phyloP scores from a whole-genome alignment of 2,888 invertebrate species.

The Stenchaetothrips biformis region DNA sequence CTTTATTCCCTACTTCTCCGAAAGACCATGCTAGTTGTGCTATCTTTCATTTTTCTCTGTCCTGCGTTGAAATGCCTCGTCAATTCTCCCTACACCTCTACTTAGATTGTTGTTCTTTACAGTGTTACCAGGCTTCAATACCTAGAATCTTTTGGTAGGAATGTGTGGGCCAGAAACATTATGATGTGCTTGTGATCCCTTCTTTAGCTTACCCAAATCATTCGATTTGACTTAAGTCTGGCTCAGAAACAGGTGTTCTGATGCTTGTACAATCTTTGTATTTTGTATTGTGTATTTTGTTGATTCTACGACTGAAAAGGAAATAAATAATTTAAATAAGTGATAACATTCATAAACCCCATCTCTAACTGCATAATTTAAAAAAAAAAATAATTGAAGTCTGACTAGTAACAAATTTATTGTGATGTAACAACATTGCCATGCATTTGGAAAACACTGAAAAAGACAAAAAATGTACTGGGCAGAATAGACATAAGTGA shows the following conservation, averaged over 20 bases:
- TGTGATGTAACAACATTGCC: too few species aligned
- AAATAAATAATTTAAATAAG: neutral
- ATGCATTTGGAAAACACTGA: too few species aligned
- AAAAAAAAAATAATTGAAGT: neutral
- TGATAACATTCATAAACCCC: neutral
- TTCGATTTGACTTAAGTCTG: neutral
- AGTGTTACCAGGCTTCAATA: neutral
- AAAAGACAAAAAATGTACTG: too few species aligned
- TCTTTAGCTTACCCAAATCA: constrained; percentile 19
- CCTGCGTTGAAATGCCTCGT: too few species aligned
- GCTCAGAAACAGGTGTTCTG: constrained; percentile 20
- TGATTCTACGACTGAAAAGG: neutral
- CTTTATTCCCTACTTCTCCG: neutral
- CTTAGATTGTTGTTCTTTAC: neutral
- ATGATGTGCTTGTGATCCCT: constrained; percentile 19
- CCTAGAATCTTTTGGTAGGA: neutral
- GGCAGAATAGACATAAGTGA: too few species aligned
- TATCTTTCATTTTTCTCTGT: too few species aligned
- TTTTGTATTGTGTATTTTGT: neutral
- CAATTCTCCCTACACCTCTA: too few species aligned
- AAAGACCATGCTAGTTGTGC: neutral
- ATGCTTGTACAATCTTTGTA: neutral
- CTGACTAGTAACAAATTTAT: neutral
- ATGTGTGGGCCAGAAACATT: neutral
- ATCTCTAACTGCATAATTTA: neutral